A percentile compares a stretch with the other conserved stretches of the same genome.
phyloP scores from a whole-genome alignment of 2,888 invertebrate species.

The Hipparchia semele region DNA sequence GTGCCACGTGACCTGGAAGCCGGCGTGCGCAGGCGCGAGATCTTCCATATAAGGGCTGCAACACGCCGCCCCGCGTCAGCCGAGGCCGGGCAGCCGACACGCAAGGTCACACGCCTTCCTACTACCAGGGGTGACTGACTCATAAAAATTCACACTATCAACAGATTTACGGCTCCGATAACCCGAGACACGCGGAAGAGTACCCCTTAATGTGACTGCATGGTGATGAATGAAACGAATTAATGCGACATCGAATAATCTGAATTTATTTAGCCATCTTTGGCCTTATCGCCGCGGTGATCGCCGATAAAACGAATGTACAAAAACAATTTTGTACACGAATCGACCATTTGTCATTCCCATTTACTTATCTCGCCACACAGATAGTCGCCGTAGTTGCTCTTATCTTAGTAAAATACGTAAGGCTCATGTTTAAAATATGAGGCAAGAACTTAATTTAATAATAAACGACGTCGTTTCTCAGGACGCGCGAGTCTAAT shows the following conservation, averaged over 20 bases:
- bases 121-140: constrained; percentile 68
- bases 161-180: constrained; percentile 64
- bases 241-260: constrained; percentile 34
- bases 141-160: constrained; percentile 65
- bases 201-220: constrained; percentile 37
- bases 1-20: constrained; percentile 63
- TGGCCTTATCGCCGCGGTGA: constrained; percentile 25
- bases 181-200: constrained; percentile 61
- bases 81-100: constrained; percentile 51
- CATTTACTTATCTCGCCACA: constrained; percentile 30
- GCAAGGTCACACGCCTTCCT: constrained; percentile 53
- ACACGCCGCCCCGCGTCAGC: constrained; percentile 56
- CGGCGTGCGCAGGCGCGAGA: constrained; percentile 39
- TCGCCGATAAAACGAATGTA: constrained; percentile 26
- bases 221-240: constrained; percentile 40
- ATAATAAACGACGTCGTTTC: constrained; percentile 31
- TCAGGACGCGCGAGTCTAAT: not conserved
- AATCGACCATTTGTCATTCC: constrained; percentile 33
- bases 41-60: constrained; percentile 58
- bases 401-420: constrained; percentile 25
- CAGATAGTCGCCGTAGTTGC: constrained; percentile 19
- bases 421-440: constrained; percentile 33
- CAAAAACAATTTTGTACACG: constrained; percentile 32
- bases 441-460: constrained; percentile 28
- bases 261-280: constrained; percentile 37